Conservation (phyloP, 23 tunicate genomes). For the Trididemnum miniatum region DNA sequence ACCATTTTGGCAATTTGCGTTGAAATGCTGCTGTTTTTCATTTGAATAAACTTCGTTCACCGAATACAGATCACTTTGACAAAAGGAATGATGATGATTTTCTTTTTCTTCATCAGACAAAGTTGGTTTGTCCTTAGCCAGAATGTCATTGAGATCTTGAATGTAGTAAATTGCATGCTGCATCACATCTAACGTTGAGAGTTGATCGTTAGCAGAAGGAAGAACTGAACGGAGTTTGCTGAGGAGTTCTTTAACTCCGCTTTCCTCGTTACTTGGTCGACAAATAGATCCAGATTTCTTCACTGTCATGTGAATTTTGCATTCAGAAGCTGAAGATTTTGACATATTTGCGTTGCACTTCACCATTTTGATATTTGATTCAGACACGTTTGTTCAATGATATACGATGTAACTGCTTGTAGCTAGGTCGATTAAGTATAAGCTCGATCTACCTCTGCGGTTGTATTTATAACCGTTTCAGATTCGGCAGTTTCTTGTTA, state of each 20-base stretch:
- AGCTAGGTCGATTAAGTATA: no score
- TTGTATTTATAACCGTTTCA: neutral
- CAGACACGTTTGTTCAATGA: no score
- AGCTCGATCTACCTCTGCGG: neutral
- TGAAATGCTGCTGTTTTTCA: conserved; percentile 31
- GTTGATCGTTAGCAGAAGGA: conserved; percentile 7
- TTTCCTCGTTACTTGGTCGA: conserved; percentile 25
- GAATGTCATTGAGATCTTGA: conserved; percentile 54
- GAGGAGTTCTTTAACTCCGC: conserved; percentile 41
- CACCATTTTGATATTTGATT: conserved; percentile 1
- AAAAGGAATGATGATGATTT: conserved; percentile 38
- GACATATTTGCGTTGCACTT: neutral
- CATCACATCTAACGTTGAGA: conserved; percentile 29
- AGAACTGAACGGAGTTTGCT: conserved; percentile 35
- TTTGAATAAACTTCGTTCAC: conserved; percentile 19
- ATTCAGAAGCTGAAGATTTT: conserved; percentile 4
- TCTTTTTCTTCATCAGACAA: conserved; percentile 43
- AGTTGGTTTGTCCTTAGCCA: conserved; percentile 3
- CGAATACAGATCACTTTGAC: conserved; percentile 18
- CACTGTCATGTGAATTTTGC: conserved; percentile 16
- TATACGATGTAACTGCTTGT: no score
- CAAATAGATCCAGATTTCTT: conserved; percentile 19
- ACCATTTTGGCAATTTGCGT: conserved; percentile 31
- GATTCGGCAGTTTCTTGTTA: neutral
- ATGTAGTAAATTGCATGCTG: conserved; percentile 49